Percentiles rank a stretch among this genome's conserved stretches.
phyloP scores from a whole-genome alignment of 2,888 invertebrate species.

The Drosophila acutilabella region DNA sequence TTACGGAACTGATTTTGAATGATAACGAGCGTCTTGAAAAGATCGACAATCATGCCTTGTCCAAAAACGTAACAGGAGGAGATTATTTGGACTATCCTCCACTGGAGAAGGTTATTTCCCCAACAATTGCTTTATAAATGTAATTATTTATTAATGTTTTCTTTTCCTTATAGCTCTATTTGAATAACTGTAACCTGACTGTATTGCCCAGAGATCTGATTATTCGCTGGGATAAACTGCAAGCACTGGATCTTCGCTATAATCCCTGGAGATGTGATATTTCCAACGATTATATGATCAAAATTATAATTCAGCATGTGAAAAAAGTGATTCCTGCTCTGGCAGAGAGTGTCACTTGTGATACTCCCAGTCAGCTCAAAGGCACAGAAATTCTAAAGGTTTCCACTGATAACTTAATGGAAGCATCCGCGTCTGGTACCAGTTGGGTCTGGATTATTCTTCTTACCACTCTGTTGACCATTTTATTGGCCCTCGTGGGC shows the following conservation, averaged over 20 bases:
- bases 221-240: constrained; percentile 90
- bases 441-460: constrained; percentile 90
- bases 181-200: constrained; percentile 89
- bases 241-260: constrained; percentile 88
- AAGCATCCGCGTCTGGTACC: constrained; percentile 87
- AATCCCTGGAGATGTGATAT: constrained; percentile 94
- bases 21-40: constrained; percentile 88
- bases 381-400: constrained; percentile 81
- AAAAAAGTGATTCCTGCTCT: constrained; percentile 64
- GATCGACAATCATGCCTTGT: constrained; percentile 88
- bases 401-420: constrained; percentile 85
- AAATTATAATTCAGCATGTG: constrained; percentile 87
- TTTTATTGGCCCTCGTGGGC: constrained; percentile 88
- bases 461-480: constrained; percentile 87
- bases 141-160: background rate
- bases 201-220: constrained; percentile 86
- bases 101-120: constrained; percentile 87
- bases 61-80: constrained; percentile 85
- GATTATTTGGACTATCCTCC: constrained; percentile 88
- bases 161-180: constrained; percentile 86
- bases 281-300: constrained; percentile 91
- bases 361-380: constrained; percentile 88
- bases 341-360: constrained; percentile 87
- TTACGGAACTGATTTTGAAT: constrained; percentile 87
- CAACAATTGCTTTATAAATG: background rate